phyloP scores from a whole-genome alignment of 1,140 invertebrate genomes.

The Philopotamus ludificatus region DNA sequence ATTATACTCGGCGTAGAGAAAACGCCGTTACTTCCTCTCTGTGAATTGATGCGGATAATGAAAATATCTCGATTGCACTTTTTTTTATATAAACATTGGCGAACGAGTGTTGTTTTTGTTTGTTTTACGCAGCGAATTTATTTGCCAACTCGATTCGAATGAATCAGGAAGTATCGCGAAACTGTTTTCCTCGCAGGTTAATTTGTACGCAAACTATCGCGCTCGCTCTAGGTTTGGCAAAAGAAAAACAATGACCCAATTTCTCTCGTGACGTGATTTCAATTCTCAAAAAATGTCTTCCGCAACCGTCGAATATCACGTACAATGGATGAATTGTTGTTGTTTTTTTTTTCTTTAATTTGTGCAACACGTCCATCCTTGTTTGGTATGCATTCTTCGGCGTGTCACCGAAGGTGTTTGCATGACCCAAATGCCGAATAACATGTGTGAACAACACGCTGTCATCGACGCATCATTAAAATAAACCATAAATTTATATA shows the following conservation, averaged over 20 bases:
- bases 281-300: slow-evolving; percentile 7
- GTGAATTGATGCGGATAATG: background rate
- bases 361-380: slow-evolving; percentile 11
- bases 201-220: background rate
- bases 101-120: background rate
- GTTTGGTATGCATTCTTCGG: slow-evolving; percentile 4
- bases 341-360: slow-evolving; percentile 11
- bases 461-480: too few relatives aligned
- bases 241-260: slow-evolving; percentile 7
- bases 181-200: too few relatives aligned
- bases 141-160: too few relatives aligned
- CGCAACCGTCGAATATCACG: slow-evolving; percentile 10
- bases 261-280: background rate
- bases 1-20: background rate
- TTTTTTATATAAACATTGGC: background rate
- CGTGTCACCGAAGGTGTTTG: slow-evolving; percentile 11
- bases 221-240: too few relatives aligned
- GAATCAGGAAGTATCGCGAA: too few relatives aligned
- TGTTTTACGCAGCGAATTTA: background rate
- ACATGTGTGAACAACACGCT: slow-evolving; percentile 2
- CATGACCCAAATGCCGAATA: slow-evolving; percentile 13
- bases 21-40: slow-evolving; percentile 4
- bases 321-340: too few relatives aligned
- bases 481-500: too few relatives aligned
- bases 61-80: too few relatives aligned